These are phyloP conservation scores for Atopsyche davidsoni DNA, from an alignment of 1,140 invertebrate genomes.

Conservation along the genomic window DNA sequence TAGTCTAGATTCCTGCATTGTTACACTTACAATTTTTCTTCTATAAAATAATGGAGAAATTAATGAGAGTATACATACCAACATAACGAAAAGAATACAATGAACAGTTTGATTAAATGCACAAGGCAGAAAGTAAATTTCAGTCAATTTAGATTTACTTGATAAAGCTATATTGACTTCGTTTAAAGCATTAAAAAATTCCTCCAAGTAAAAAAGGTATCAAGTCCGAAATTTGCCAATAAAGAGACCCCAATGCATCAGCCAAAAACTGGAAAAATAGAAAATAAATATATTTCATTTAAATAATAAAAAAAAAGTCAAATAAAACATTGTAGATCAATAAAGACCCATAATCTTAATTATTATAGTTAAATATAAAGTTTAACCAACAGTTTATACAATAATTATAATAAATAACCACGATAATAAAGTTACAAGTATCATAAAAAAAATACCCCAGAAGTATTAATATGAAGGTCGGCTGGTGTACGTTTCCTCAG, in stretches of 20 bases:
- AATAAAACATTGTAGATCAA: neutral
- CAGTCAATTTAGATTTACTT: neutral
- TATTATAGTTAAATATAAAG: neutral
- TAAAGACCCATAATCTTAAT: neutral
- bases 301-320: neutral
- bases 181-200: neutral
- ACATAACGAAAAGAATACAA: too few species aligned
- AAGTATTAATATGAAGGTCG: slow-evolving; percentile 19
- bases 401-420: neutral
- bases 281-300: neutral
- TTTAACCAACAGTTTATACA: neutral
- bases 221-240: too few species aligned
- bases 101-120: too few species aligned
- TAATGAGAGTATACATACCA: too few species aligned
- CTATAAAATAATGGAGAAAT: neutral
- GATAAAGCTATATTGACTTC: neutral
- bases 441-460: too few species aligned
- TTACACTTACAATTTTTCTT: neutral
- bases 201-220: too few species aligned
- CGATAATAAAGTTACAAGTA: neutral
- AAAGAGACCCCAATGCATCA: neutral
- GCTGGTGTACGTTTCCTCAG: slow-evolving; percentile 23
- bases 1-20: neutral
- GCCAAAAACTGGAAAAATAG: neutral
- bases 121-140: neutral